Evolutionary conservation across 2,888 invertebrate genomes (phyloP), one percentile per base, ranked within the genome.

Genomic region (Ischnus inquisitorius): DNA sequence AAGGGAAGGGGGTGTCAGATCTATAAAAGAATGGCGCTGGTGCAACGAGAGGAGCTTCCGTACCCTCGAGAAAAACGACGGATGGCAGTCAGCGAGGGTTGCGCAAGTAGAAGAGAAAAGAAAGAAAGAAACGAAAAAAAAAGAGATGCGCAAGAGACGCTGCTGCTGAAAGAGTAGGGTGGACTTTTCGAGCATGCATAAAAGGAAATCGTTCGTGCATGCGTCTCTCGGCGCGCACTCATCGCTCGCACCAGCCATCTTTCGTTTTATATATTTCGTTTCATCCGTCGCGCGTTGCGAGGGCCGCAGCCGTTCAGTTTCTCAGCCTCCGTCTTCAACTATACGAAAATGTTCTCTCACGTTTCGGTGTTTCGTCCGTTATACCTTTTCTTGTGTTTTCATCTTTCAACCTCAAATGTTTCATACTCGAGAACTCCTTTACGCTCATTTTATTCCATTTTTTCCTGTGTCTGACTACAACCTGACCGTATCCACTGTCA

Each of bases 121-220:
- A 14, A 39, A 65, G 71, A 28, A 48, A 65, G 22, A 51, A 43
- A 19, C n/a, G 39, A 46, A 48, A 39, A 51, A 39, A 28, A 28
- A 54, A 19, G 28, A 16, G 22, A 34, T 64, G 65, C 22, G 39
- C 25, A 60, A 22, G 54, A 60, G 46, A 41, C 16, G 68, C 6
- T 3, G 22, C 14, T 6, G 14, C 5, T 48, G 54, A 62, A 41
- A 48, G 54, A 48, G 34, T 34, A 67, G 69, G 75, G 79, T 75
- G 65, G 72, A 60, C 60, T 84, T 87, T 79, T 78, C 46, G 68
- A 81, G 83, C 72, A 69, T 68, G 74, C 80, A 85, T 82, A 79
- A 85, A 85, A 79, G 79, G 64, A 84, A 84, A 85, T 84, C 83
- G 80, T 57, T 84, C 79, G 77, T 79, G 80, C 77, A 82, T 84